Evolutionary conservation across 2,113 vertebrate species (phyloP), one percentile per base, ranked within the genome.

Genomic region (Gasterosteus aculeatus): DNA sequence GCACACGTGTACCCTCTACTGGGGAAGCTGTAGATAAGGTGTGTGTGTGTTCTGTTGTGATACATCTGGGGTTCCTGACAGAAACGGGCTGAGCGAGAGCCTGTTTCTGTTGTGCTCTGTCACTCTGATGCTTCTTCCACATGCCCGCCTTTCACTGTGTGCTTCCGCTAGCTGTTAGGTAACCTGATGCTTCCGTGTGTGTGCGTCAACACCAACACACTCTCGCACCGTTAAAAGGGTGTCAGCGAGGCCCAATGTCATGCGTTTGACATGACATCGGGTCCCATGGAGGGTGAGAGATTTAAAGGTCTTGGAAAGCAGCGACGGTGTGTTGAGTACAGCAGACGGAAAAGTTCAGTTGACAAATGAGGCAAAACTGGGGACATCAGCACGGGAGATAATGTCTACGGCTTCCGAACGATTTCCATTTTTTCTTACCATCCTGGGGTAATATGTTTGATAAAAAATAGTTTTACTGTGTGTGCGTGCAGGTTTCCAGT

Each of bases 41-140:
- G 22, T 46, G 41, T 63, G 64, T n/a, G 63, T 54, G 71, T 82
- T 81, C 64, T 78, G 65, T 72, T 80, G 70, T 74, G 89, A 84
- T 88, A 87, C 87, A 89, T 91, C 86, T 91, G 84, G 79, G 69
- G 75, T 74, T 64, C 87, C 66, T 90, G 90, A 89, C 90, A 85
- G 86, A 89, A 83, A 81, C 44, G 77, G 79, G 85, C 77, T 81
- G 84, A 89, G 78, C 76, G 63, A 64, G 77, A 85, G 73, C 64
- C 70, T 41, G 67, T 79, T 87, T 80, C 76, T 87, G 65, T 88
- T 80, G 67, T 71, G 84, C 81, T 83, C 77, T 67, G 75, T 93
- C 89, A 89, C 59, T 33, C 63, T 54, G 47, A 71, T 70, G 51
- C 69, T 84, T 38, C 77, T 86, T 82, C 82, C 83, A 85, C 90